Base-by-base conservation (phyloP, 1,140 invertebrate species). In the Penaeus vannamei region DNA sequence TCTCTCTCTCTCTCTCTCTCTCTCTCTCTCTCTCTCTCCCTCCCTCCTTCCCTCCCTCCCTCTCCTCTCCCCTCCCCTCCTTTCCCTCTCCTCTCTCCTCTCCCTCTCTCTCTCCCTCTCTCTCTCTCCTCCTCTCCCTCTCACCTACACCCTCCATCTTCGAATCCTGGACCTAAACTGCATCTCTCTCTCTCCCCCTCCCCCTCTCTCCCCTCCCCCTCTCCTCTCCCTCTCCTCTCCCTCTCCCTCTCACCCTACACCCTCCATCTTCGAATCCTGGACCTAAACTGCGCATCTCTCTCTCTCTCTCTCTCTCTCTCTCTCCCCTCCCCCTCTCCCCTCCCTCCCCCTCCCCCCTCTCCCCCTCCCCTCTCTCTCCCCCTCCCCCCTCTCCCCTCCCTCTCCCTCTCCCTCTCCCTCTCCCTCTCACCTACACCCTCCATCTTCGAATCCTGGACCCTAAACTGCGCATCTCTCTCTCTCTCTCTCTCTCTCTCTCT, bases 1-100 rank as follows among this genome's bases (percentile, higher is more conserved):
- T 77, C 76, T 77, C 76, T 77, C 76, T 77, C 76, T 77, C 76
- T 77, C 76, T 77, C 76, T 77, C 76, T 77, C 76, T 77, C 76
- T 77, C 76, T 77, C 76, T 77, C 76, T 77, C 76, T 77, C 76
- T 77, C 76, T 77, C 76, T 77, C 76, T 77, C 76, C 46, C 76
- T 29, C 19, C 23, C 76, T 29, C 76, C 23, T 12, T 32, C 76
- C 20, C 76, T 29, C 19, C 23, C 76, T 29, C 76, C 23, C 19
- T 77, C 76, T 77, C n/a, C 36, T 77, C 36, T 77, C 46, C 76
- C 36, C 76, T 14, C 76, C 26, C 76, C 36, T 10, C 76, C 76
- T 17, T 77, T 77, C 76, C 76, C 36, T 29, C 26, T 10, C 26
- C 17, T 29, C 36, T 77, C 36, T 77, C 76, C 76, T 72, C 69